These are phyloP conservation scores for Spinus pinus DNA, from an alignment of 2,797 vertebrate species.

Conservation along the genomic window DNA sequence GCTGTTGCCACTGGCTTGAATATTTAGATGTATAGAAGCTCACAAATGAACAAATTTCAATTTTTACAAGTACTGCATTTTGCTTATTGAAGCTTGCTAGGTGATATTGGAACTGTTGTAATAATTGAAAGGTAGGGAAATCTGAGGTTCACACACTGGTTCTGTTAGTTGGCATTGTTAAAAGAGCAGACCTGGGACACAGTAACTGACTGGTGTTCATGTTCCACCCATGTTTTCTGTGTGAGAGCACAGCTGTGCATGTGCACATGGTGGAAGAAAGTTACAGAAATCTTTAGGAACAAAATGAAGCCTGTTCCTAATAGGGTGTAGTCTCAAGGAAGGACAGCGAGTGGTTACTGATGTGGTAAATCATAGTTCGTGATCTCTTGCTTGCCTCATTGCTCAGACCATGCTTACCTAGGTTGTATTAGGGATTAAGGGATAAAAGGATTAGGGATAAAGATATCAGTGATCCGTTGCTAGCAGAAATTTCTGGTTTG, in stretches of 20 bases:
- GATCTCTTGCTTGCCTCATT: not conserved
- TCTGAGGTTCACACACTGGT: not conserved
- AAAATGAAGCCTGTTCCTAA: not conserved
- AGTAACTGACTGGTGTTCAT: not conserved
- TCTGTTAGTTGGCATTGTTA: not conserved
- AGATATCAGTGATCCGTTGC: not conserved
- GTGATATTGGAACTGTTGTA: not conserved
- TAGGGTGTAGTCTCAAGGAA: not conserved
- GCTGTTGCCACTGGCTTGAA: not conserved
- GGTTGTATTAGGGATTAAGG: slow-evolving; percentile 13
- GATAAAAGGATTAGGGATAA: slow-evolving; percentile 21
- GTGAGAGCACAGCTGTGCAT: not conserved
- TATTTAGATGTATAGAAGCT: not conserved
- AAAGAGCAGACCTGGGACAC: not conserved
- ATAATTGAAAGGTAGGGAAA: not conserved
- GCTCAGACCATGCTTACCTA: not conserved
- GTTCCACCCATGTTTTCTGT: not conserved
- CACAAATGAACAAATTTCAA: not conserved
- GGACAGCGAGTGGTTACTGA: not conserved
- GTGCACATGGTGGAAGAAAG: not conserved
- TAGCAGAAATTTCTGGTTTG: not conserved
- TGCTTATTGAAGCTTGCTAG: not conserved
- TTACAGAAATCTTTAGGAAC: not conserved
- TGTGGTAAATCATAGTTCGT: not conserved
- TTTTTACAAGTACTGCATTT: not conserved